Evolutionary conservation across 2,888 invertebrate genomes (phyloP).

Genomic region (Drosophila meridionalis): DNA sequence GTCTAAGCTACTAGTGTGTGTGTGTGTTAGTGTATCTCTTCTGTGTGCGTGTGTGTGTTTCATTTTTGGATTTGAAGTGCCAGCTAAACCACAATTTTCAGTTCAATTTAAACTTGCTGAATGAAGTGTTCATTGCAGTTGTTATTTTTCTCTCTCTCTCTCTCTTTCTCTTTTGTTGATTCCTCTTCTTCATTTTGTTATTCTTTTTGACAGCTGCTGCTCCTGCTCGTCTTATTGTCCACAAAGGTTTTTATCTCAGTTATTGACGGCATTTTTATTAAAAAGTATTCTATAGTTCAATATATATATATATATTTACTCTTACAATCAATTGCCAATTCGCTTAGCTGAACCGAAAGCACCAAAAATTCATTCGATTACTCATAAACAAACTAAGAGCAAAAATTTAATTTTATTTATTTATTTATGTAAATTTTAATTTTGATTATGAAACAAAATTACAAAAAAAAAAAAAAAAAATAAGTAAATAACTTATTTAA

Average conservation of each 20-base stretch:
- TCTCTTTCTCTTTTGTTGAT: not conserved
- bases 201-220: slow-evolving; percentile 10
- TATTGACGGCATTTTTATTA: slow-evolving; percentile 1
- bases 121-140: slow-evolving; percentile 64
- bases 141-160: slow-evolving; percentile 2
- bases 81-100: slow-evolving; percentile 68
- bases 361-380: not conserved
- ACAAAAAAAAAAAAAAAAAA: too few relatives aligned
- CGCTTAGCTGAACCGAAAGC: not conserved
- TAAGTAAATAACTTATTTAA: too few relatives aligned
- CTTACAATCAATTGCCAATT: not conserved
- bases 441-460: too few relatives aligned
- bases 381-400: not conserved
- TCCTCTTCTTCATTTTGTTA: slow-evolving; percentile 1
- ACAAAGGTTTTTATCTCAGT: slow-evolving; percentile 8
- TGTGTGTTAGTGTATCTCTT: slow-evolving; percentile 8
- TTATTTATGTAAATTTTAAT: not conserved
- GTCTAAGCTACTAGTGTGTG: slow-evolving; percentile 27
- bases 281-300: not conserved
- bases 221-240: not conserved
- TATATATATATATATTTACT: too few relatives aligned
- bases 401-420: not conserved
- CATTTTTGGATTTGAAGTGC: slow-evolving; percentile 45
- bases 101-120: slow-evolving; percentile 75
- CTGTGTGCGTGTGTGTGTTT: slow-evolving; percentile 13